Conservation (phyloP, 2,797 vertebrate genomes). For the Lithobates sylvaticus region DNA sequence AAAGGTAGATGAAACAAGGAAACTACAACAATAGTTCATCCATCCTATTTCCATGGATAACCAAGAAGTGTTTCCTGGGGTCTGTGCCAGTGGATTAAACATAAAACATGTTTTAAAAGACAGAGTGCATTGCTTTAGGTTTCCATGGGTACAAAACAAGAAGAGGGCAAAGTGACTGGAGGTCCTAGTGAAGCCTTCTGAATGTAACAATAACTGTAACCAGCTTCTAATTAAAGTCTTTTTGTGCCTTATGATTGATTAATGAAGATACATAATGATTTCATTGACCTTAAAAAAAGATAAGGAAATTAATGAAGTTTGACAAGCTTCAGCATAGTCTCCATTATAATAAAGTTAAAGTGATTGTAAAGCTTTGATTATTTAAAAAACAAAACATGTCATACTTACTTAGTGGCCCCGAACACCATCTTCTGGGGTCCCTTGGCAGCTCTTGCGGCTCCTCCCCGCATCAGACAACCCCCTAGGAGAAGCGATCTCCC, state of each 20-base stretch:
- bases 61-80: conserved; percentile 23
- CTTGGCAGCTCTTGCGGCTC: too few relatives aligned
- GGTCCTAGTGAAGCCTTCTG: conserved; percentile 24
- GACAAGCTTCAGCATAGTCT: neutral
- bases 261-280: conserved; percentile 48
- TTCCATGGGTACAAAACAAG: conserved; percentile 48
- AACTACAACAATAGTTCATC: neutral
- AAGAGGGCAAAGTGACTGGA: conserved; percentile 41
- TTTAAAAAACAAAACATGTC: too few relatives aligned
- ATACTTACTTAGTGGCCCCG: too few relatives aligned
- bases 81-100: conserved; percentile 43
- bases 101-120: conserved; percentile 23
- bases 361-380: too few relatives aligned
- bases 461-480: too few relatives aligned
- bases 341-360: neutral
- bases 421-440: too few relatives aligned
- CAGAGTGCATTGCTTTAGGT: conserved; percentile 23
- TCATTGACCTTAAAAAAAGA: conserved; percentile 31
- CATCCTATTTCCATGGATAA: neutral
- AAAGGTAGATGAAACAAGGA: neutral
- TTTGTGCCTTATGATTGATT: conserved; percentile 43
- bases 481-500: too few relatives aligned
- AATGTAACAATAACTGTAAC: conserved; percentile 34
- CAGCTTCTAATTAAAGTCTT: conserved; percentile 45
- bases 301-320: neutral